A percentile compares a stretch with the other conserved stretches of the same genome.
These are phyloP conservation scores for Coecobrya sp. DNA, from an alignment of 2,888 invertebrate genomes.

Conservation along the genomic window DNA sequence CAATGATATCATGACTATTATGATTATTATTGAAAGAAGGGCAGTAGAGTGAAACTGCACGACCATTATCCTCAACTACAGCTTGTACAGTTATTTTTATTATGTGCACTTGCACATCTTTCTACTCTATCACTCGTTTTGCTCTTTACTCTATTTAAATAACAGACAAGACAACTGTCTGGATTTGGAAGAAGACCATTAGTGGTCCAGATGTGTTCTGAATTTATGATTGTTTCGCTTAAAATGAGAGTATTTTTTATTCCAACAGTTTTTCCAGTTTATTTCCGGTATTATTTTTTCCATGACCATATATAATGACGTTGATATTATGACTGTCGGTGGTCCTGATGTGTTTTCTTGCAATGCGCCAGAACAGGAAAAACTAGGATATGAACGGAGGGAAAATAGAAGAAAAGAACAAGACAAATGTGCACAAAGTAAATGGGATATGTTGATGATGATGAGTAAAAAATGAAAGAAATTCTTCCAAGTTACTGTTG, in stretches of 20 bases:
- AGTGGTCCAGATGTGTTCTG: conserved; percentile 64
- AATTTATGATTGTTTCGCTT: conserved; percentile 58
- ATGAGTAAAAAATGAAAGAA: background rate
- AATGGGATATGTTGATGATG: background rate
- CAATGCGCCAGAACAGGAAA: background rate
- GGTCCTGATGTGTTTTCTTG: background rate
- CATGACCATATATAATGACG: background rate
- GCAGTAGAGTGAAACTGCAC: conserved; percentile 26
- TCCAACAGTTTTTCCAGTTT: conserved; percentile 42
- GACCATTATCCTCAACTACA: background rate
- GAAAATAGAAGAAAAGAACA: background rate
- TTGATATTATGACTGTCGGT: background rate
- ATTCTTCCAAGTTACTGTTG: background rate
- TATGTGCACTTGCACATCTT: conserved; percentile 13
- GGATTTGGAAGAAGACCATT: conserved; percentile 20
- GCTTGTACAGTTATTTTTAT: conserved; percentile 20
- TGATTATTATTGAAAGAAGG: conserved; percentile 26
- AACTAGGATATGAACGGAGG: background rate
- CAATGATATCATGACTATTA: conserved; percentile 28
- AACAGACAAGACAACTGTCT: conserved; percentile 16
- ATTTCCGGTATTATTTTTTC: conserved; percentile 26
- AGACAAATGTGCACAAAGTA: background rate
- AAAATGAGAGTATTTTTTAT: conserved; percentile 46
- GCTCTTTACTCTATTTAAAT: background rate
- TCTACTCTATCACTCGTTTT: background rate